phyloP scores from a whole-genome alignment of 2,113 vertebrate genomes.

The Scytalopus superciliaris region DNA sequence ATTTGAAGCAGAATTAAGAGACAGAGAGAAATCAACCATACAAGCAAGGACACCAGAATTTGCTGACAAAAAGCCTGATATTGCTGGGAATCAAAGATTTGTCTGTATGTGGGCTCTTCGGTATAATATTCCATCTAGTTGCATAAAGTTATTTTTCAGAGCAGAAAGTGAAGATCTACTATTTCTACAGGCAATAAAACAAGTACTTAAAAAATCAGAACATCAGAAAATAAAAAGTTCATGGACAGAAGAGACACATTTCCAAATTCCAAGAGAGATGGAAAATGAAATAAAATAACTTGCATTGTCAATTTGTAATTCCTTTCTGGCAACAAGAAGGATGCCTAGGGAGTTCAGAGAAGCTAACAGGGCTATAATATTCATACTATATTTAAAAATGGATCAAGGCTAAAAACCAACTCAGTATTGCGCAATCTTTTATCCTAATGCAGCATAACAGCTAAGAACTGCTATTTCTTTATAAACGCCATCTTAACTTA shows the following conservation, averaged over 20 bases:
- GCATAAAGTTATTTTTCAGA: background rate
- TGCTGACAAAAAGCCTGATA: background rate
- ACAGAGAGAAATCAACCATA: background rate
- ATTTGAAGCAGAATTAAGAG: background rate
- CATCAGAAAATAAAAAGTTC: background rate
- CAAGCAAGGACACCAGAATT: background rate
- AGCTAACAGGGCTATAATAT: slow-evolving; percentile 17
- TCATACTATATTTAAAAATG: slow-evolving; percentile 47
- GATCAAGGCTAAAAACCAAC: slow-evolving; percentile 43
- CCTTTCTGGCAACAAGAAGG: slow-evolving; percentile 7
- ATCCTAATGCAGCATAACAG: background rate
- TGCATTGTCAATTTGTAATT: slow-evolving; percentile 19
- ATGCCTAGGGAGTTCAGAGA: slow-evolving; percentile 34
- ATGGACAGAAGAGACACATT: background rate
- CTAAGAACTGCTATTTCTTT: background rate
- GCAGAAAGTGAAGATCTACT: background rate
- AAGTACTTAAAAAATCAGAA: slow-evolving; percentile 13
- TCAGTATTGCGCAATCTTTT: slow-evolving; percentile 4
- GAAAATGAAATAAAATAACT: slow-evolving; percentile 35
- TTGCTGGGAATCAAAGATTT: background rate
- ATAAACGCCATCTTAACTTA: background rate
- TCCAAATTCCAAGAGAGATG: slow-evolving; percentile 11
- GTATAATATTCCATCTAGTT: background rate
- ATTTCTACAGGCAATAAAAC: background rate
- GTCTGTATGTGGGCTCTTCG: background rate